A percentile compares a stretch with the other conserved stretches of the same genome.
Evolutionary conservation across 1,140 invertebrate species (phyloP).

Genomic region (Bactericera cockerelli): DNA sequence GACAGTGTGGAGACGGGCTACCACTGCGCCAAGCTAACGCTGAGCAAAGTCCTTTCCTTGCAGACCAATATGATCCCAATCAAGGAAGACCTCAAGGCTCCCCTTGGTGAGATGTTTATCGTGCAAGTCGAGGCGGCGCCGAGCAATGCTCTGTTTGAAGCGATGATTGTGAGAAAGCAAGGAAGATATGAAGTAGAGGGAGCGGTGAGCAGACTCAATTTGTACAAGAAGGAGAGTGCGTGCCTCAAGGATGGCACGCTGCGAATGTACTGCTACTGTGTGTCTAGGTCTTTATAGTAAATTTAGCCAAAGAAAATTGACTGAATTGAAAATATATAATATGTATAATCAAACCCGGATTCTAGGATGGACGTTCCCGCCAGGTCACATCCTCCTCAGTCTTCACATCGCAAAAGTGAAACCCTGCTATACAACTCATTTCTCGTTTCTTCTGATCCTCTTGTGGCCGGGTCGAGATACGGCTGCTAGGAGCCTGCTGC

Average conservation of each 20-base stretch:
- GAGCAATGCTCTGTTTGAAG: slow-evolving; percentile 57
- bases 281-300: no score
- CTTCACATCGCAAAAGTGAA: no score
- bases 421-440: no score
- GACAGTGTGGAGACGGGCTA: slow-evolving; percentile 27
- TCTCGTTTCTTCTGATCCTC: no score
- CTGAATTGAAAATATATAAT: no score
- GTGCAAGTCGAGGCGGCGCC: slow-evolving; percentile 31
- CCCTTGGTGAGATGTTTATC: slow-evolving; percentile 17
- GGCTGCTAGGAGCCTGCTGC: no score
- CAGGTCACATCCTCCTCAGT: no score
- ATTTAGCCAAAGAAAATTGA: no score
- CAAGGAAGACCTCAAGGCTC: not conserved
- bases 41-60: slow-evolving; percentile 28
- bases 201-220: slow-evolving; percentile 58
- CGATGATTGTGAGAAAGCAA: slow-evolving; percentile 36
- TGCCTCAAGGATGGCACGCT: slow-evolving; percentile 57
- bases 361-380: no score
- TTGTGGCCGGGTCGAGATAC: no score
- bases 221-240: slow-evolving; percentile 61
- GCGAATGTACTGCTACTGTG: slow-evolving; percentile 62
- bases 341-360: no score
- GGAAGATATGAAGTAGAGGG: slow-evolving; percentile 33
- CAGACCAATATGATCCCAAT: slow-evolving; percentile 14
- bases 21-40: slow-evolving; percentile 32